Percentiles rank a stretch among this genome's conserved stretches.
phyloP scores from a whole-genome alignment of 92 coral and sea anemone species.

The Porites divaricata region DNA sequence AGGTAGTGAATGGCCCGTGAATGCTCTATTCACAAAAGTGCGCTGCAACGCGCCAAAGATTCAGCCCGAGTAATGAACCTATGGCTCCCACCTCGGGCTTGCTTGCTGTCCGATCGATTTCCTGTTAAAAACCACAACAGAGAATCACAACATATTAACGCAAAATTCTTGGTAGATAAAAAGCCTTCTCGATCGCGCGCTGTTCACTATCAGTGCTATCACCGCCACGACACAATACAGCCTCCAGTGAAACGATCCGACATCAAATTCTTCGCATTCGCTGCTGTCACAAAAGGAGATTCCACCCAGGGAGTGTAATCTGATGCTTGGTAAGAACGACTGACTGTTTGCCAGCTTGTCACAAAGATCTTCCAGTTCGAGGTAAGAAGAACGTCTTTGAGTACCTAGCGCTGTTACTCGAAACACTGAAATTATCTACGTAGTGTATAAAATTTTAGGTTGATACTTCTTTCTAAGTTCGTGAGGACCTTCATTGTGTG shows the following conservation, averaged over 20 bases:
- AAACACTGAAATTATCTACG: neutral
- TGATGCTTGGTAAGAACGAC: constrained; percentile 7
- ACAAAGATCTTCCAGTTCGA: neutral
- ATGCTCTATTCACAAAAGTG: neutral
- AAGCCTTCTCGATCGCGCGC: neutral
- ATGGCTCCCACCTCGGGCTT: neutral
- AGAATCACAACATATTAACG: constrained; percentile 2
- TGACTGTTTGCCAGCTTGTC: constrained; percentile 28
- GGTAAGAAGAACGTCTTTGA: neutral
- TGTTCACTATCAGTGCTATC: constrained; percentile 9
- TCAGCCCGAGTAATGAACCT: neutral
- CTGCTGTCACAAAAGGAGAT: constrained; percentile 49
- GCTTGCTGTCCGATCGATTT: constrained; percentile 38
- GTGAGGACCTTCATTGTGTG: constrained; percentile 3
- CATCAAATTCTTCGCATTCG: constrained; percentile 77
- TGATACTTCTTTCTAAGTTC: constrained; percentile 6
- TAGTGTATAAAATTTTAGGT: neutral
- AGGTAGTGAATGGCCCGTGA: neutral
- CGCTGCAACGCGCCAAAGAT: neutral
- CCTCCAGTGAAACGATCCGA: constrained; percentile 75
- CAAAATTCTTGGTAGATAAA: neutral
- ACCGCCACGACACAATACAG: constrained; percentile 20
- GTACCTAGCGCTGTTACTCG: neutral
- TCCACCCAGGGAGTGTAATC: constrained; percentile 43
- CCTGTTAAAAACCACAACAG: constrained; percentile 22